Conservation (phyloP, 2,888 invertebrate genomes). For the Cerastis leucographa region DNA sequence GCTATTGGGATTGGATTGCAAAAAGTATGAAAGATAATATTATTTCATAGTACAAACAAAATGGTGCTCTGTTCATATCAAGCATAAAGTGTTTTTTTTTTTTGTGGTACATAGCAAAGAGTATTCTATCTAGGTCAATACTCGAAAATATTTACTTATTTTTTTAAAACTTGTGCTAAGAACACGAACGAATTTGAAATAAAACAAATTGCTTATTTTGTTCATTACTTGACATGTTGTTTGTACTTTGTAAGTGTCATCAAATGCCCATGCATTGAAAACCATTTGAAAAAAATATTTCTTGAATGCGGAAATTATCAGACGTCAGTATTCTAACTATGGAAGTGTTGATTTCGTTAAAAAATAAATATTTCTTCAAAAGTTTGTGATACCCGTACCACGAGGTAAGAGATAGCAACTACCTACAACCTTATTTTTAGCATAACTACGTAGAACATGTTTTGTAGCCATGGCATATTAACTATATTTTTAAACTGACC, state of each 20-base stretch:
- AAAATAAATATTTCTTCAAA: neutral
- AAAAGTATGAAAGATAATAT: neutral
- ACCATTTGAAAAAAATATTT: neutral
- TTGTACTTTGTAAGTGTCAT: conserved; percentile 24
- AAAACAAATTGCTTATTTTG: conserved; percentile 1
- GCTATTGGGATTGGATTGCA: neutral
- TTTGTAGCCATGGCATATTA: neutral
- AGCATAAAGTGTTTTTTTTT: neutral
- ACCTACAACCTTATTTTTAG: neutral
- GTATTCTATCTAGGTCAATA: neutral
- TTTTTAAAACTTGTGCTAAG: conserved; percentile 28
- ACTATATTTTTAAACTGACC: neutral
- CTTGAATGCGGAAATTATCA: neutral
- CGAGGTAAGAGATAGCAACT: conserved; percentile 20
- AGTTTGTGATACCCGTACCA: neutral
- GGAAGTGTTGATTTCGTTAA: neutral
- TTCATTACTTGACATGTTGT: conserved; percentile 12
- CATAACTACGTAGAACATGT: neutral
- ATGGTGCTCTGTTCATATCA: neutral
- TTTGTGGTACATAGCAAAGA: neutral
- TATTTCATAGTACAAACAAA: neutral
- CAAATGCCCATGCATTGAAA: neutral
- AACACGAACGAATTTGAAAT: conserved; percentile 19
- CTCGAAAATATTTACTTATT: neutral
- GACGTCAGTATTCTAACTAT: neutral